Evolutionary conservation across 1,140 invertebrate species (phyloP), one percentile per base, ranked within the genome.

Genomic region (Platyura marginata): DNA sequence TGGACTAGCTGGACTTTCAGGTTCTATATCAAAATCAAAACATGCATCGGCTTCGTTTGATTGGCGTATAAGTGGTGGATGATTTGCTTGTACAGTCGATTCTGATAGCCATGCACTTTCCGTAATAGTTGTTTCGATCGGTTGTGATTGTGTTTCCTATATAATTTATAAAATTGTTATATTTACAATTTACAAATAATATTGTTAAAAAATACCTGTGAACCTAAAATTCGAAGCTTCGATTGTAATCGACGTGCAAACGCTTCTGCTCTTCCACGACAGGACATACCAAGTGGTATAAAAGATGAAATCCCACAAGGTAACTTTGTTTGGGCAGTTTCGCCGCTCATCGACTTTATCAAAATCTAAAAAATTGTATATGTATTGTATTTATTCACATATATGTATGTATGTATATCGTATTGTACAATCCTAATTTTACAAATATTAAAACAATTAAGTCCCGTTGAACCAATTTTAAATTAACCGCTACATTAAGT

Each of bases 211-310:
- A 8, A 2, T 41, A 61, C 60, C 39, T 73, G 64, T 36, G 66
- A 58, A 15, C 74, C 75, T 40, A 84, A 65, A 34, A 76, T 76
- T 45, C 73, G 71, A 42, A 86, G 63, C 45, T 79, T 74, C 21
- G 72, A 72, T 49, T 83, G 80, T 42, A 86, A 64, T 50, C 76
- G 74, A 44, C 78, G 66, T 38, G 82, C 81, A 53, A 86, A 82
- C 33, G 79, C 77, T 55, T 83, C 81, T 15, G 81, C 81, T 42
- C 79, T 68, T 22, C 76, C 76, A 35, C 80, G 70, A 56, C 81
- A 86, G 56, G 77, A 82, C 68, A 77, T 77, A 42, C 57, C 55
- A 48, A 61, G 48, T 45, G 59, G 57, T 52, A 60, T 55, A 25
- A 60, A 54, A 39, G 55, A 54, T 25, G 56, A 49, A 47, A 59